Evolutionary conservation across 2,888 invertebrate genomes (phyloP), one percentile per base, ranked within the genome.

Genomic region (Ophion obscuratus): DNA sequence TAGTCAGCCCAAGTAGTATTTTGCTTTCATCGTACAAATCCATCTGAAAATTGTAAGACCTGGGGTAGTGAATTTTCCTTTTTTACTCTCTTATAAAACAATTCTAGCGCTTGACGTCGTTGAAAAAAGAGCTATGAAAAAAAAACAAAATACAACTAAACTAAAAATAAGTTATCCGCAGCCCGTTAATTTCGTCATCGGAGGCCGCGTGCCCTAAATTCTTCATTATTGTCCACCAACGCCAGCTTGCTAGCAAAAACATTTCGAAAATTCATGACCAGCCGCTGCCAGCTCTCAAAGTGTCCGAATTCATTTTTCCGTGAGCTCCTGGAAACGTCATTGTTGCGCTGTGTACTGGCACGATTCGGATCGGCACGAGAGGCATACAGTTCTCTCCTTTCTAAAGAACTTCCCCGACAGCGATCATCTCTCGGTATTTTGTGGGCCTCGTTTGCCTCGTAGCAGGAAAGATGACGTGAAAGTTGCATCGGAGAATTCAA

Each of bases 391-490:
- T 59, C 0, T 40, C 53, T 53, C 17, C 17, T 53, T 62, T 61
- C 74, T 36, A 62, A 62, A 61, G 61, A 40, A 27, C 74, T 59
- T n/a, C 17, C 24, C 20, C 47, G 20, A 24, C 61, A 61, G 61
- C 53, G 53, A 53, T 53, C 53, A 17, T 62, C 10, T n/a, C 71
- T 31, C 17, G 31, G 31, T 71, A 71, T 74, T 61, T 74, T 20
- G 66, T 59, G 57, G 10, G 17, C 10, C 36, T 24, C 36, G 57
- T 20, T 11, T 36, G 31, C 59, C 57, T 57, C 36, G 53, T n/a
- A 73, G 59, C 20, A 27, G 57, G 31, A 73, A 80, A 59, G 73
- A 71, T 20, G 27, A 74, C 62, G 67, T 67, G 62, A 74, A 81
- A 53, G 53, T 81, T 74, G 47, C 40, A 27, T 40, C 20, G 20